Conservation (phyloP, 1,140 invertebrate species). For the Yoshiicerus persimilis region DNA sequence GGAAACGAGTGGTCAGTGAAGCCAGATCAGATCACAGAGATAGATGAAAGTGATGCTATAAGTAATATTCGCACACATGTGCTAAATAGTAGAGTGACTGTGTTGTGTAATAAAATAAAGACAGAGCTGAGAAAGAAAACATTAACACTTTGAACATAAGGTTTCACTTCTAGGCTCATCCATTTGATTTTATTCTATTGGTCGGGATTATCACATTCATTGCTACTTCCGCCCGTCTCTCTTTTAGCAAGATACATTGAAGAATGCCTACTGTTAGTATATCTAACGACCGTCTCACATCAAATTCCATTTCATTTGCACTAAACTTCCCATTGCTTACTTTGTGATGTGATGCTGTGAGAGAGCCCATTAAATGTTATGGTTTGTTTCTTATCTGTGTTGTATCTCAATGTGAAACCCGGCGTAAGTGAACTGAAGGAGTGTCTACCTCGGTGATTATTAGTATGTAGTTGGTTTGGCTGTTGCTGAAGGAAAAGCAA, state of each 20-base stretch:
- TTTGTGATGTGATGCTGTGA: background rate
- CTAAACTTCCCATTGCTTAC: background rate
- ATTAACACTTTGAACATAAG: constrained; percentile 10
- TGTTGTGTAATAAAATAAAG: background rate
- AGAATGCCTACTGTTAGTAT: background rate
- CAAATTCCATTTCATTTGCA: background rate
- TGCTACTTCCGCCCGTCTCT: background rate
- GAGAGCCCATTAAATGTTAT: constrained; percentile 4
- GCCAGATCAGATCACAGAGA: background rate
- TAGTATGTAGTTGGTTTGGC: background rate
- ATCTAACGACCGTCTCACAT: background rate
- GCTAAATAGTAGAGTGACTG: background rate
- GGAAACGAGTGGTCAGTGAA: background rate
- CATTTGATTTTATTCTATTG: constrained; percentile 19
- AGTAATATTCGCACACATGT: background rate
- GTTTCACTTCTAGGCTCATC: background rate
- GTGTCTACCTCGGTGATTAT: background rate
- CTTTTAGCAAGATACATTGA: background rate
- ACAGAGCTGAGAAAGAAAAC: background rate
- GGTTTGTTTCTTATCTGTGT: background rate
- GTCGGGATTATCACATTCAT: constrained; percentile 2
- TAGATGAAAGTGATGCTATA: background rate
- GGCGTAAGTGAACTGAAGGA: background rate
- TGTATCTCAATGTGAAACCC: background rate
- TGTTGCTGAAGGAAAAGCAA: background rate